phyloP scores from a whole-genome alignment of 2,888 invertebrate genomes.

The Lasioglossum leucozonium region DNA sequence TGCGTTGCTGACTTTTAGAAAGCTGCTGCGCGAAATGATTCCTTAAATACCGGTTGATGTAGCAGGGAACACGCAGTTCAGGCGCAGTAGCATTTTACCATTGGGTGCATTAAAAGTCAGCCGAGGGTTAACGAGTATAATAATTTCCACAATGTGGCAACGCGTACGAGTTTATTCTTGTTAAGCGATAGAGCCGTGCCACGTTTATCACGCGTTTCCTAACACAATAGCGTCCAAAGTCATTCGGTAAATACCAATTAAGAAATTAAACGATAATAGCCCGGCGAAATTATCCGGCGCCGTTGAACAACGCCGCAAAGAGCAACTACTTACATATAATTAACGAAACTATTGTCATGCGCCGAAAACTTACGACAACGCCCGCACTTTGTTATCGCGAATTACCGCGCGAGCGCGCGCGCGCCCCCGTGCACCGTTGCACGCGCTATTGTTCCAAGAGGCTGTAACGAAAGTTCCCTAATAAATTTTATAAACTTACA shows the following conservation, averaged over 20 bases:
- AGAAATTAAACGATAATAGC: neutral
- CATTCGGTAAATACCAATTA: neutral
- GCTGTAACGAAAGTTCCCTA: slow-evolving; percentile 41
- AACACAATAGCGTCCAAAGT: neutral
- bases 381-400: slow-evolving; percentile 34
- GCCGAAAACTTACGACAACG: slow-evolving; percentile 34
- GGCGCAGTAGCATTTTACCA: too few relatives aligned
- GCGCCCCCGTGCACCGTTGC: slow-evolving; percentile 22
- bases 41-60: neutral
- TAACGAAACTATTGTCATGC: slow-evolving; percentile 14
- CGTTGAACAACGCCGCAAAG: slow-evolving; percentile 4
- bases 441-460: slow-evolving; percentile 36
- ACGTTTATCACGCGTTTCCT: neutral
- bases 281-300: neutral
- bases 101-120: too few relatives aligned
- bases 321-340: slow-evolving; percentile 22
- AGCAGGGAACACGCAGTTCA: neutral
- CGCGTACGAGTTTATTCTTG: neutral
- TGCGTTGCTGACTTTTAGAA: neutral
- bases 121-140: neutral
- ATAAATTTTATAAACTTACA: slow-evolving; percentile 48
- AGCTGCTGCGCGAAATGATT: neutral
- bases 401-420: slow-evolving; percentile 41
- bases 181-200: neutral
- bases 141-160: neutral